phyloP scores from a whole-genome alignment of 2,797 vertebrate species.

The Rhynchotus rufescens region DNA sequence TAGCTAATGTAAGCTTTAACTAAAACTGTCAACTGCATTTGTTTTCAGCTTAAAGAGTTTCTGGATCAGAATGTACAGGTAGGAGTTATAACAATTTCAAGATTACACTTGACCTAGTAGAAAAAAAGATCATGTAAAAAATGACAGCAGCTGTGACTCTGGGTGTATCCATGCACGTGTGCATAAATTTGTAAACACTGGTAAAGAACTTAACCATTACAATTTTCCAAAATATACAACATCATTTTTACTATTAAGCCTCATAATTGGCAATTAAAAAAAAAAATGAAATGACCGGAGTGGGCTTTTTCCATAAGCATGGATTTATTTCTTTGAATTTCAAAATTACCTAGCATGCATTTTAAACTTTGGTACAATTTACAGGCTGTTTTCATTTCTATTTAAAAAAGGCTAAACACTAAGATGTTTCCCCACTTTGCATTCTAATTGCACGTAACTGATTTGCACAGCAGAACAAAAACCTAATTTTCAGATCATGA shows the following conservation, averaged over 20 bases:
- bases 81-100: constrained; percentile 62
- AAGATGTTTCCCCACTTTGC: constrained; percentile 75
- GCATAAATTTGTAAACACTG: not conserved
- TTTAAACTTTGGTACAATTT: constrained; percentile 81
- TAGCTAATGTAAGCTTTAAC: constrained; percentile 73
- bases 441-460: constrained; percentile 81
- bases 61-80: constrained; percentile 40
- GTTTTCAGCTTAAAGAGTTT: constrained; percentile 67
- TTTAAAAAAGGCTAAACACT: constrained; percentile 75
- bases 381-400: constrained; percentile 78
- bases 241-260: constrained; percentile 71
- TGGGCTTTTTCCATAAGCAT: constrained; percentile 74
- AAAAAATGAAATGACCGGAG: constrained; percentile 57
- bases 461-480: constrained; percentile 80
- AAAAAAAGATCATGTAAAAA: constrained; percentile 43
- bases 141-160: constrained; percentile 30
- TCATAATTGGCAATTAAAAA: constrained; percentile 66
- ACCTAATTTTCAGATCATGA: constrained; percentile 80
- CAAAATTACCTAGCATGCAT: constrained; percentile 75
- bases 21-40: constrained; percentile 71
- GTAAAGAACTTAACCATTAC: not conserved
- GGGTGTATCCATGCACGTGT: not conserved
- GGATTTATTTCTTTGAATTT: constrained; percentile 79
- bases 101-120: constrained; percentile 71
- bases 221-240: constrained; percentile 58